Percentiles rank a stretch among this genome's conserved stretches.
These are phyloP conservation scores for Vicugna pacos DNA, from an alignment of 2,113 vertebrate species.

Conservation along the genomic window DNA sequence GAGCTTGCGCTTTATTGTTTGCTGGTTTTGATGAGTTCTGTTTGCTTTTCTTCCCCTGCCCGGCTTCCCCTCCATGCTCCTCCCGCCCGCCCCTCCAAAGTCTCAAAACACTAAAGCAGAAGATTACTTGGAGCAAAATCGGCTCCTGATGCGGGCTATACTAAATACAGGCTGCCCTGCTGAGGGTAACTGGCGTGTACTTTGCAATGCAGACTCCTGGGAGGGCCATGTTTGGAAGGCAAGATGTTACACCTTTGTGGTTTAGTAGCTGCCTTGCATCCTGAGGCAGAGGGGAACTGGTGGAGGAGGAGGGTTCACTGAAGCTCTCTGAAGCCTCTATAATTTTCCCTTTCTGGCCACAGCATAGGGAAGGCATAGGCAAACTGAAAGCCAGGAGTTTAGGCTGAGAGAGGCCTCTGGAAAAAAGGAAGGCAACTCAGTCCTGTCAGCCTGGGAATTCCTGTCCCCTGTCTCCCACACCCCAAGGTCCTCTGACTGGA, in stretches of 20 bases:
- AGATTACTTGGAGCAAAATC: slow-evolving; percentile 55
- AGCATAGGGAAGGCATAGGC: not conserved
- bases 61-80: not conserved
- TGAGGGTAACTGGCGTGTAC: not conserved
- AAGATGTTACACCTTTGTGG: not conserved
- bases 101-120: slow-evolving; percentile 52
- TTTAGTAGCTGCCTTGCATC: not conserved
- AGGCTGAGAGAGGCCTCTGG: not conserved
- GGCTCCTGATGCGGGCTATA: fast-evolving
- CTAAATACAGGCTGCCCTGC: not conserved
- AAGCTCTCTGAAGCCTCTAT: not conserved
- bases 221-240: slow-evolving; percentile 12
- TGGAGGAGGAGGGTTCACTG: not conserved
- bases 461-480: not conserved
- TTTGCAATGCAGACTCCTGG: not conserved
- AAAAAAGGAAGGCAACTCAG: slow-evolving; percentile 14
- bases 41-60: slow-evolving; percentile 20
- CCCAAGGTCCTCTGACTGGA: not conserved
- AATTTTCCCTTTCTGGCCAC: slow-evolving; percentile 14
- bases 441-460: not conserved
- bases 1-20: slow-evolving; percentile 59
- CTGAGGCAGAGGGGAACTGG: not conserved
- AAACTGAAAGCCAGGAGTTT: not conserved
- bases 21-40: slow-evolving; percentile 75
- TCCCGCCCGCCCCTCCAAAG: not conserved